Conservation (phyloP, 2,888 invertebrate genomes). For the Meta bourneti region DNA sequence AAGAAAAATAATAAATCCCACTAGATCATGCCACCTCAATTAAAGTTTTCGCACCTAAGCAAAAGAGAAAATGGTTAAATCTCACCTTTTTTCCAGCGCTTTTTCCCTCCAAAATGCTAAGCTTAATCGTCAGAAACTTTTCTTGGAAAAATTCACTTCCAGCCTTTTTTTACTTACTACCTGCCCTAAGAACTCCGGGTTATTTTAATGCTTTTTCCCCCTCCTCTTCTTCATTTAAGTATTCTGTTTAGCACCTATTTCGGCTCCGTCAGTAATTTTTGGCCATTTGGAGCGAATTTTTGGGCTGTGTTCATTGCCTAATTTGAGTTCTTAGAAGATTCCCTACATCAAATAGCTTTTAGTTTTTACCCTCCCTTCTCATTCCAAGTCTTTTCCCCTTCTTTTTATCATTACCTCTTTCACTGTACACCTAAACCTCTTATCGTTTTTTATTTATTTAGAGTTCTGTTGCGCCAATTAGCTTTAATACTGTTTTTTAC, state of each 20-base stretch:
- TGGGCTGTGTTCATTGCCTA: neutral
- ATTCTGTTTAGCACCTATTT: conserved; percentile 17
- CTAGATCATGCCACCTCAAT: no score
- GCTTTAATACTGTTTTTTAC: conserved; percentile 1
- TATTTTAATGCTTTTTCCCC: neutral
- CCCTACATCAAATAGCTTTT: conserved; percentile 41
- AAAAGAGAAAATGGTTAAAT: no score
- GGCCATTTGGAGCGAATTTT: neutral
- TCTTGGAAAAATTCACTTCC: no score
- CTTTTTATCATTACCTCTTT: neutral
- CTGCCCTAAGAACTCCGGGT: neutral
- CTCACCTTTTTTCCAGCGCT: no score
- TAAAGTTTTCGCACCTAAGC: no score
- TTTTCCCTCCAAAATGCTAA: no score
- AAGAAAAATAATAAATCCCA: no score
- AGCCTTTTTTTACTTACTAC: neutral
- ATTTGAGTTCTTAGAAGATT: neutral
- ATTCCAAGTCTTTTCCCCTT: neutral
- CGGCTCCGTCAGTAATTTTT: conserved; percentile 2
- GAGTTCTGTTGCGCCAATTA: conserved; percentile 21
- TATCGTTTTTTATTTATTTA: neutral
- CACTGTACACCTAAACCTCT: neutral
- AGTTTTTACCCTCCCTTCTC: conserved; percentile 7
- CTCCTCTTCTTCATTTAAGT: neutral
- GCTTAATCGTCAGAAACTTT: no score